Evolutionary conservation across 2,797 vertebrate genomes (phyloP), one percentile per base, ranked within the genome.

Genomic region (Urosaurus nigricauda): DNA sequence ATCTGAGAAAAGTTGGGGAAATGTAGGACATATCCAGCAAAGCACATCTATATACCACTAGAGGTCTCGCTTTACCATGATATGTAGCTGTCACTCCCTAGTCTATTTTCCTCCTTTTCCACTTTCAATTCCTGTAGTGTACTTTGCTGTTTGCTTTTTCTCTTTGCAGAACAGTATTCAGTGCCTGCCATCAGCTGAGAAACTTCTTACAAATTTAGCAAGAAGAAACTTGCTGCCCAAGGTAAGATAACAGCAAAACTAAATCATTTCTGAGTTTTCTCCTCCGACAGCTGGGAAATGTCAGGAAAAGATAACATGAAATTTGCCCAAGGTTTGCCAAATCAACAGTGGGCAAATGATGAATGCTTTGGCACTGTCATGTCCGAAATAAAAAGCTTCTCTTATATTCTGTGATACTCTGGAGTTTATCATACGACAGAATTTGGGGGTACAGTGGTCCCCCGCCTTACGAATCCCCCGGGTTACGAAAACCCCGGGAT

Each of bases 11-110:
- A 11, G 12, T 13, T 53, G 26, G 12, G 12, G 24, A 26, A 32
- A 32, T 5, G 12, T 29, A 26, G 26, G 37, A 6, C 9, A 2
- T 14, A 40, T 58, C 79, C 81, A n/a, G 13, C 51, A 32, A 78
- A 58, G 32, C 40, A 40, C 73, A 40, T 19, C 6, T 40, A 37
- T 19, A 21, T 24, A 47, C 82, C 40, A 37, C 82, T 56, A 88
- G 82, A 88, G 82, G 75, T 56, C 82, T 58, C 85, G 11, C 60
- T 68, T 29, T 53, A 53, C 32, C 60, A 53, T 70, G 70, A 13
- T n/a, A 65, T 11, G n/a, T n/a, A 4, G 2, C 29, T 79, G 24
- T 0, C 24, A n/a, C 8, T 2, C 6, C 5, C 35, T 32, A 21
- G 16, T 51, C 19, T 8, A 21, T 21, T 68, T 29, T 17, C 13